A percentile compares a stretch with the other conserved stretches of the same genome.
phyloP scores from a whole-genome alignment of 1,140 invertebrate genomes.

The Drosophila kohkoa region DNA sequence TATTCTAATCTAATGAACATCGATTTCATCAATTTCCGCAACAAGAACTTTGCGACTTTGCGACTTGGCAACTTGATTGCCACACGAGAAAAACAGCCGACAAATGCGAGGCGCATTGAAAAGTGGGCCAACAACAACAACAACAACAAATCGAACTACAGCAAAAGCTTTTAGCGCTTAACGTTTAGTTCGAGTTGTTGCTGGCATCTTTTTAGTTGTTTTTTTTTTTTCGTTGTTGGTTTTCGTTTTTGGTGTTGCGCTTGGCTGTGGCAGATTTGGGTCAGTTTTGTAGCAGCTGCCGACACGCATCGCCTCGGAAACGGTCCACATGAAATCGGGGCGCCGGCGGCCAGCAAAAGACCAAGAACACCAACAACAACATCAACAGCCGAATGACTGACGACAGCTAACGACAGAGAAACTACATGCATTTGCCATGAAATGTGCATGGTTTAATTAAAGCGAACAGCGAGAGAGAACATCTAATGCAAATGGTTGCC shows the following conservation, averaged over 20 bases:
- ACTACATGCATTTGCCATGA: conserved; percentile 41
- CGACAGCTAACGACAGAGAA: conserved; percentile 45
- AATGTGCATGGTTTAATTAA: conserved; percentile 69
- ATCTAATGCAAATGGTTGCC: conserved; percentile 47
- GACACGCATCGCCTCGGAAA: conserved; percentile 43
- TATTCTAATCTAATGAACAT: conserved; percentile 56
- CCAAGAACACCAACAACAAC: too few relatives aligned
- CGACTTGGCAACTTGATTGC: conserved; percentile 46
- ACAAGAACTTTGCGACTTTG: conserved; percentile 1
- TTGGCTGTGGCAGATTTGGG: conserved; percentile 47
- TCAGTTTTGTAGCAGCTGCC: conserved; percentile 38
- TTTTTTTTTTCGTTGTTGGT: conserved; percentile 4
- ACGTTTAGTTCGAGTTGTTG: conserved; percentile 33
- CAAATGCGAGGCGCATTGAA: conserved; percentile 31
- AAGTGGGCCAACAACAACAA: conserved; percentile 40
- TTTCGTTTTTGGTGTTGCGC: conserved; percentile 5
- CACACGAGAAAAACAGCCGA: conserved; percentile 21
- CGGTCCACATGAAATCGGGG: conserved; percentile 19
- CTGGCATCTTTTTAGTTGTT: conserved; percentile 3
- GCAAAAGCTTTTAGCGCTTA: conserved; percentile 47
- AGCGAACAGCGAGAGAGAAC: conserved; percentile 11
- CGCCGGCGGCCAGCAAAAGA: conserved; percentile 22
- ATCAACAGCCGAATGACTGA: not conserved
- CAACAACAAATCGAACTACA: not conserved
- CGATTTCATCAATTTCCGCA: conserved; percentile 57